Conservation (phyloP, 2,113 vertebrate species). For the Typhlomys cinereus region DNA sequence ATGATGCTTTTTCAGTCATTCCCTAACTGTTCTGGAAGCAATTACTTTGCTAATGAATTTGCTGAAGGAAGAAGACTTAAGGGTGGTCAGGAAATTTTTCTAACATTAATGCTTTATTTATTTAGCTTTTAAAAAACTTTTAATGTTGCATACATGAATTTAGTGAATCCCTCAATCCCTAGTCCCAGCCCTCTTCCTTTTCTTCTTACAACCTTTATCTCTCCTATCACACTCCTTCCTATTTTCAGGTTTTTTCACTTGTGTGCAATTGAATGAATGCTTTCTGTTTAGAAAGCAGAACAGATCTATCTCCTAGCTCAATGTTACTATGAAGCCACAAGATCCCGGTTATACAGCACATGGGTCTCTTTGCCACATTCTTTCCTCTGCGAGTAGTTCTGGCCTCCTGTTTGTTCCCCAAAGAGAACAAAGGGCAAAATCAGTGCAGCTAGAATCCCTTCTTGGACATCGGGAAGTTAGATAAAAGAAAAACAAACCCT, state of each 20-base stretch:
- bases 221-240: too few relatives aligned
- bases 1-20: background rate
- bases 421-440: background rate
- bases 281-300: constrained; percentile 35
- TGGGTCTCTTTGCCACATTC: background rate
- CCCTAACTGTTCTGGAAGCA: background rate
- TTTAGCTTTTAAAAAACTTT: too few relatives aligned
- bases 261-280: background rate
- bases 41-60: background rate
- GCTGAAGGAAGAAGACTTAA: background rate
- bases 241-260: too few relatives aligned
- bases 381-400: background rate
- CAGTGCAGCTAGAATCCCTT: background rate
- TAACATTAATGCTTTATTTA: too few relatives aligned
- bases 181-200: too few relatives aligned
- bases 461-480: background rate
- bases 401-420: background rate
- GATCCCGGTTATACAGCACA: background rate
- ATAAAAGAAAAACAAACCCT: too few relatives aligned
- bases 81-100: too few relatives aligned
- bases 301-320: background rate
- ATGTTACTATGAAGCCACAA: background rate
- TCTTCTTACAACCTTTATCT: too few relatives aligned
- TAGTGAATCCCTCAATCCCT: too few relatives aligned
- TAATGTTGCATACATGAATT: too few relatives aligned